Base-by-base conservation (phyloP, 1,140 invertebrate species). In the Trichonephila clavipes region DNA sequence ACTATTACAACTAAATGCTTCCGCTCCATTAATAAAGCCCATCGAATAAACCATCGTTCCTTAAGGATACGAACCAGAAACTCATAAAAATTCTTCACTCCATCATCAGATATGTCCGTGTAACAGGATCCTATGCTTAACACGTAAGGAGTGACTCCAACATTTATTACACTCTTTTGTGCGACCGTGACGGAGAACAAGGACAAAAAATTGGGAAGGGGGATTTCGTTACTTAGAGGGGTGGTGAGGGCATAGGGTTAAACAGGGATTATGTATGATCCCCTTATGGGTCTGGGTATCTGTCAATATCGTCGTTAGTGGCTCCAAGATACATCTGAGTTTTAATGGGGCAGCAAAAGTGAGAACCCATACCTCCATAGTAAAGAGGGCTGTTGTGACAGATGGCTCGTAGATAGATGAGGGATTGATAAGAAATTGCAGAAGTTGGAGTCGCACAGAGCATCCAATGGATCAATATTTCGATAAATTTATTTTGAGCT, bases 241-340 rank as follows among this genome's bases (percentile, higher is more conserved):
- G 83, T 72, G 40, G 34, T 19, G 40, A 58, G 91, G 91, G 77
- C 59, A 64, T 61, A 16, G 92, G 92, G 86, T 81, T 88, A 88
- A 93, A 81, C 85, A 62, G 58, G 92, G 92, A 93, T 88, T 93
- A 93, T 88, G 86, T 64, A 88, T 81, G 92, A 93, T 93, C 92
- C 69, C 86, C 85, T 93, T 93, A 93, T 88, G 51, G 85, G 92
- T 88, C 92, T 92, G n/a, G 51, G 59, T 87, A 72, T 93, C 92
- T 93, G 92, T 93, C 92, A 93, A 93, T 93, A 93, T 88, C 92
- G 85, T 93, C 92, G 92, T 93, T 93, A 93, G 92, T 62, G 86
- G 85, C 92, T 61, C 59, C 44, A 19, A 72, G 86, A 93, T 93
- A 93, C 92, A 92, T 88, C 92, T 87, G 44, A 81, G 85, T 93